Conservation (phyloP, 2,113 vertebrate genomes). For the Lycaon pictus region DNA sequence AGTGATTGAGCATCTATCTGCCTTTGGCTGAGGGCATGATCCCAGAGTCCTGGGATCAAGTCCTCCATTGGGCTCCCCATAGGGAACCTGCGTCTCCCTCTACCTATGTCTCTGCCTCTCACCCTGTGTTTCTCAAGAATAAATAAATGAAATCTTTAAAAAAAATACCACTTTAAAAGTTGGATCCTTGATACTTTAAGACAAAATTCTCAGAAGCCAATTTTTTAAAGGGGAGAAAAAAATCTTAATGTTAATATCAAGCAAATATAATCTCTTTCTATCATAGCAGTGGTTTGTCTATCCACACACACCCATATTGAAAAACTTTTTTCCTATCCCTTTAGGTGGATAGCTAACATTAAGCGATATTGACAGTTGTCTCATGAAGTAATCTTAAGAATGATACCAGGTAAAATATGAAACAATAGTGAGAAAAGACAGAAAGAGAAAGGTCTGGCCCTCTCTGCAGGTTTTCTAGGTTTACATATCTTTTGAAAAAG, state of each 20-base stretch:
- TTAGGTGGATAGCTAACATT: not conserved
- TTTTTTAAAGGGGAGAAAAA: not conserved
- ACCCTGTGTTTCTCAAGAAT: no score
- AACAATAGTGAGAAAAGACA: not conserved
- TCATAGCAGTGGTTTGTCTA: not conserved
- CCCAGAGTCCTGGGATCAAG: no score
- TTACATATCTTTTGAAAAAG: not conserved
- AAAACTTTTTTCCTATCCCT: not conserved
- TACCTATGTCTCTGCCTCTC: no score
- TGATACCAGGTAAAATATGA: not conserved
- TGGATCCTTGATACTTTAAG: not conserved
- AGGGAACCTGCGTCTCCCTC: no score
- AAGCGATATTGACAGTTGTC: not conserved
- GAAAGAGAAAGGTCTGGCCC: not conserved
- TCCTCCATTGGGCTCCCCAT: no score
- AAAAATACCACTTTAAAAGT: not conserved
- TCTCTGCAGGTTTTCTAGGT: not conserved
- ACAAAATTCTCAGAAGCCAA: conserved; percentile 5
- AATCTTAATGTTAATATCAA: not conserved
- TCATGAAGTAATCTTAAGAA: not conserved
- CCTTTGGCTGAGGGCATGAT: no score
- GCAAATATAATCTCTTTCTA: not conserved
- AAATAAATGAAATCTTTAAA: no score
- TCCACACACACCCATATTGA: not conserved
- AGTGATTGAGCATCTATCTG: no score